Percentiles rank a stretch among this genome's conserved stretches.
Conservation (phyloP, 2,888 invertebrate genomes). For the Cephus runcator region DNA sequence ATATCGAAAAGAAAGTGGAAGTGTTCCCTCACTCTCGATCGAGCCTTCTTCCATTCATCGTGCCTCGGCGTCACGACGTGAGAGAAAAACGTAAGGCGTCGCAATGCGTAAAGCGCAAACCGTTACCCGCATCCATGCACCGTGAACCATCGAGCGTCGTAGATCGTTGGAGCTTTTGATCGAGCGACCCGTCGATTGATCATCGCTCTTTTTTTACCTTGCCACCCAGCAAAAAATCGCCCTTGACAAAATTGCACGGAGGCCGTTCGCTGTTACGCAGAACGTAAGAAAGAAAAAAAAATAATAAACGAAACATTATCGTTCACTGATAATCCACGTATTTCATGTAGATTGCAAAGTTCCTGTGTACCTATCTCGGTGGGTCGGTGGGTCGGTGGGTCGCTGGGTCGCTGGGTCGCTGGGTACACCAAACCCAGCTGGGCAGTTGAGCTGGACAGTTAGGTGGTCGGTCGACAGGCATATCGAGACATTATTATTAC, state of each 20-base stretch:
- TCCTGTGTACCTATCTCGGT: conserved; percentile 29
- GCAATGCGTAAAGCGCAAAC: neutral
- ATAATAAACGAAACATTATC: conserved; percentile 26
- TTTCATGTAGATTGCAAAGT: no score
- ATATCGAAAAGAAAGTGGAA: conserved; percentile 43
- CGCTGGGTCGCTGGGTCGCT: conserved; percentile 41
- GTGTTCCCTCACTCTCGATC: conserved; percentile 32
- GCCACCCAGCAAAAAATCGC: neutral
- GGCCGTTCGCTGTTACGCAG: conserved; percentile 44
- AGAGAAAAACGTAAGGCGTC: neutral
- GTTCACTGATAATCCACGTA: conserved; percentile 40
- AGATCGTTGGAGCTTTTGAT: no score
- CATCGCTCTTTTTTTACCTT: neutral
- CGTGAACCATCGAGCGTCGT: no score
- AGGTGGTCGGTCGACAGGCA: neutral
- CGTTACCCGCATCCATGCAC: no score
- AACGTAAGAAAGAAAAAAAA: conserved; percentile 15
- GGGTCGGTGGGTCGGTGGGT: conserved; percentile 40
- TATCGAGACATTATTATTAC: neutral
- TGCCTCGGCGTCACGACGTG: neutral
- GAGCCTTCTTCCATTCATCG: conserved; percentile 11
- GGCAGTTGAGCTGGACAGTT: neutral
- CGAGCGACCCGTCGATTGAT: conserved; percentile 1
- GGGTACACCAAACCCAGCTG: conserved; percentile 42
- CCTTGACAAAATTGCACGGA: conserved; percentile 57